These are phyloP conservation scores for Brachypterus glaber DNA, from an alignment of 2,888 invertebrate genomes.

Conservation along the genomic window DNA sequence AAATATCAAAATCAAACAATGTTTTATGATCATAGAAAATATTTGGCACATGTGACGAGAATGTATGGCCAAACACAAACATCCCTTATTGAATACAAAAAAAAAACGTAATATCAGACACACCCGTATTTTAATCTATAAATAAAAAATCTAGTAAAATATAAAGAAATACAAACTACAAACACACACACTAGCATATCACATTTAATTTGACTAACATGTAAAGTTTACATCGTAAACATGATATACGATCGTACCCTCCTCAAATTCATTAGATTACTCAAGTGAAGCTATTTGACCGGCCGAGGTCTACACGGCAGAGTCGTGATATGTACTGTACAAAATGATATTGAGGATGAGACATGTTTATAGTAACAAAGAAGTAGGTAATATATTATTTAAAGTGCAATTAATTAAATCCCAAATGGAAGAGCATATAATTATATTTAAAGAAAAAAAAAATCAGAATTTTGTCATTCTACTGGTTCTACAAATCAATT, in stretches of 20 bases:
- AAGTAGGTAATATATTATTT: slow-evolving; percentile 1
- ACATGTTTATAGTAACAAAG: not conserved
- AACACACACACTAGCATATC: slow-evolving; percentile 43
- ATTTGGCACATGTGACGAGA: too few relatives aligned
- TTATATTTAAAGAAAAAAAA: too few relatives aligned
- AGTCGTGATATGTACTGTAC: slow-evolving; percentile 18
- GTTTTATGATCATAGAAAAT: too few relatives aligned
- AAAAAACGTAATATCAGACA: too few relatives aligned
- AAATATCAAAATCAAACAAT: too few relatives aligned
- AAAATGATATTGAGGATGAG: slow-evolving; percentile 8
- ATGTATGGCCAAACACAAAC: too few relatives aligned
- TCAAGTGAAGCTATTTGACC: slow-evolving; percentile 31
- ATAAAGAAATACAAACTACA: slow-evolving; percentile 26
- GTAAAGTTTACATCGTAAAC: slow-evolving; percentile 27
- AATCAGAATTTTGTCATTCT: too few relatives aligned
- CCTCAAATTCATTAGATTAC: slow-evolving; percentile 32
- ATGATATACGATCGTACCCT: slow-evolving; percentile 40
- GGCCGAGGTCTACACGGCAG: slow-evolving; percentile 36
- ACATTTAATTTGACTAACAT: slow-evolving; percentile 11
- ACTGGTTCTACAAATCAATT: too few relatives aligned
- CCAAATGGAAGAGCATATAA: too few relatives aligned
- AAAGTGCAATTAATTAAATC: too few relatives aligned
- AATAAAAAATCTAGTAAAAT: slow-evolving; percentile 14
- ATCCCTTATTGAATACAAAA: too few relatives aligned
- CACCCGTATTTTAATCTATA: too few relatives aligned